Base-by-base conservation (phyloP, 2,888 invertebrate genomes). In the Parnassius apollo region DNA sequence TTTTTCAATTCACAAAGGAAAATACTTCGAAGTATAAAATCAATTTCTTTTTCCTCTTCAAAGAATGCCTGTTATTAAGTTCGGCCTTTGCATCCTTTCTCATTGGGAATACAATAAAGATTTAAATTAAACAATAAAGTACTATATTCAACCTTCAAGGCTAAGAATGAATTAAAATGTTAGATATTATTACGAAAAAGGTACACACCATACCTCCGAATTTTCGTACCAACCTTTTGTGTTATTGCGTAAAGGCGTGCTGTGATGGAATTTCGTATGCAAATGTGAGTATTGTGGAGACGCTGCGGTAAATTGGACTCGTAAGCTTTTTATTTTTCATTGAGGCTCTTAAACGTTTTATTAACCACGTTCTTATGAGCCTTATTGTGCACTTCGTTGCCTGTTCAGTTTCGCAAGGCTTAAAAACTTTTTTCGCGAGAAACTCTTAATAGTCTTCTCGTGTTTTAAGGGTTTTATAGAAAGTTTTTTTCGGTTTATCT, bases 221-320 rank as follows among this genome's bases (percentile, higher is more conserved):
- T 42, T 35, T 53, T 12, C 9, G 9, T 13, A n/a, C 42, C 13
- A 13, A 48, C 13, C 11, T 49, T 13, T 49, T 57, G 49, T 46
- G 13, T 58, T 62, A 55, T 49, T 59, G 51, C 59, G 57, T 62
- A 62, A 66, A 51, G 22, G 42, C 59, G 54, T 58, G 25, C 62
- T 68, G 73, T 70, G 66, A 67, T 58, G 60, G 60, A 67, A 65
- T 74, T 80, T 75, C 71, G 68, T 72, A 80, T 76, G 76, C 73
- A 75, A 78, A 79, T 75, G 70, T 69, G 68, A 59, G 65, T 69
- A 70, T 71, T 72, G 69, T 61, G 68, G 59, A 67, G 68, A 71
- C 70, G 72, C 72, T 68, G 70, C 73, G 66, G 67, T 61, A 68
- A 75, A 77, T 76, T 71, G 74, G 68, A 67, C 66, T 64, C 61